Base-by-base conservation (phyloP, 2,888 invertebrate genomes). In the Hyppa rectilinea region DNA sequence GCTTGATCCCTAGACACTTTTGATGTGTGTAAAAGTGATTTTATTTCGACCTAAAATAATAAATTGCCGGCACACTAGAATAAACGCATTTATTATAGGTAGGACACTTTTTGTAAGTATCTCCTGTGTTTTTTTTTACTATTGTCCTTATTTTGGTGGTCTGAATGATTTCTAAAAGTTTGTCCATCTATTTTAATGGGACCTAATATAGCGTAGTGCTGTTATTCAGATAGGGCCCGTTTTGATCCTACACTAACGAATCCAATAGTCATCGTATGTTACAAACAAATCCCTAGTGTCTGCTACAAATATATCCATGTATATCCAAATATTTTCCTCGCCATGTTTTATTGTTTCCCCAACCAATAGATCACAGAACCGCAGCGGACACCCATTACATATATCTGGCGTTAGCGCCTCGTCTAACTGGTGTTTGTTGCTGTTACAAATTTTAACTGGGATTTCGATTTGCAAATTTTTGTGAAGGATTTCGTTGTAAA, bases 331-430 rank as follows among this genome's bases (percentile, higher is more conserved):
- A 78, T 71, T 71, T 80, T 49, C 26, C 78, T 40, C 40, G n/a
- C 31, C 49, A 49, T 71, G 71, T 81, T 79, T 81, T 81, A 81
- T 71, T 71, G 71, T 64, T 79, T 81, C 49, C 53, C 76, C 23
- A 14, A 31, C 43, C 62, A 67, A 78, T 79, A 81, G 55, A 77
- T 79, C 78, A 79, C 82, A 2, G 26, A 29, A 75, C 78, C 78
- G 67, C 78, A 71, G 38, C 65, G 65, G 66, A 63, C 62, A 60
- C 12, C 71, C 77, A 60, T 67, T 81, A 75, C 40, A 69, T 80
- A 61, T 65, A 77, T 71, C 66, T 59, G 71, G 17, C 49, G 78
- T 71, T 56, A 77, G 63, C 78, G 45, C 59, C 60, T 62, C 49
- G 71, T 34, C 81, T 77, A 71, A 71, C 71, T 38, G 60, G 40